phyloP scores from a whole-genome alignment of 2,888 invertebrate species.

The Polylopha cassiicola region DNA sequence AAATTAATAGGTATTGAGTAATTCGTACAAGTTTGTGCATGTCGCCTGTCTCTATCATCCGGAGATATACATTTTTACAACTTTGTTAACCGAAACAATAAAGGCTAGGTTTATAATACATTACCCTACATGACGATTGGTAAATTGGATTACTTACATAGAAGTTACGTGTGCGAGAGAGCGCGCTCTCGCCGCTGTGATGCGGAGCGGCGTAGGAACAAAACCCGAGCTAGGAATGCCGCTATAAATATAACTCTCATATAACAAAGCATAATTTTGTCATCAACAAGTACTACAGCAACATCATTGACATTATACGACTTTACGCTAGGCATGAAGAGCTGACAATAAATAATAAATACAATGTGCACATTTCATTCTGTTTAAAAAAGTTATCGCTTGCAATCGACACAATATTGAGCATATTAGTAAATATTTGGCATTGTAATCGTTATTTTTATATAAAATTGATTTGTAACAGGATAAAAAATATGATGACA shows the following conservation, averaged over 20 bases:
- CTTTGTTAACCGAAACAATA: constrained; percentile 54
- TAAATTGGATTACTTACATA: constrained; percentile 52
- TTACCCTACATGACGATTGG: constrained; percentile 59
- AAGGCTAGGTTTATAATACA: constrained; percentile 65
- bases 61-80: constrained; percentile 65
- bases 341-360: constrained; percentile 57
- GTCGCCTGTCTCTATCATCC: constrained; percentile 53
- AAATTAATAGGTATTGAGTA: constrained; percentile 46
- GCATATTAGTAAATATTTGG: constrained; percentile 57
- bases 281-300: constrained; percentile 67
- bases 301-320: constrained; percentile 64
- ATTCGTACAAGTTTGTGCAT: constrained; percentile 70
- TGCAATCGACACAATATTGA: constrained; percentile 48
- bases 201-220: constrained; percentile 26
- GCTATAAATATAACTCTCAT: constrained; percentile 66
- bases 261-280: constrained; percentile 68
- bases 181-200: constrained; percentile 41
- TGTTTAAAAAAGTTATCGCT: constrained; percentile 36
- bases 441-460: constrained; percentile 40
- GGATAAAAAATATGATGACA: constrained; percentile 58
- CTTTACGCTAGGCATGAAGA: constrained; percentile 60
- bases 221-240: constrained; percentile 47
- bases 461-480: constrained; percentile 25
- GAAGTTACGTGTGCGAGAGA: constrained; percentile 53
- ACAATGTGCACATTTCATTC: constrained; percentile 65